Evolutionary conservation across 2,113 vertebrate genomes (phyloP).

Genomic region (Misgurnus mizolepis): DNA sequence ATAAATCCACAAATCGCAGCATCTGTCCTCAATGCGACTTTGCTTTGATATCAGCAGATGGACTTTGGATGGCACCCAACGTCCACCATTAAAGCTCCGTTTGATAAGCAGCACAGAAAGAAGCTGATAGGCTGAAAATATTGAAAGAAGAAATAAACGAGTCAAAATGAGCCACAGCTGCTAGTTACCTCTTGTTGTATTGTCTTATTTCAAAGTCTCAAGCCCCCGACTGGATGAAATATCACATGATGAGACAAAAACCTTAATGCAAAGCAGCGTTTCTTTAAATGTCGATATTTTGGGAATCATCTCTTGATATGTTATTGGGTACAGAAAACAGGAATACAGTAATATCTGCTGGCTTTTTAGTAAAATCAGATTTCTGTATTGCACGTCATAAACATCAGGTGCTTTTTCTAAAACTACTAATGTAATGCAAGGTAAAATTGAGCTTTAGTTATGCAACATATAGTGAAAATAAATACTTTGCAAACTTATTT

Average conservation of each 20-base stretch:
- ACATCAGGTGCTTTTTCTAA: background rate
- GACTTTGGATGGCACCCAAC: too few relatives aligned
- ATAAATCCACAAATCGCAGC: background rate
- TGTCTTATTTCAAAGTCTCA: constrained; percentile 60
- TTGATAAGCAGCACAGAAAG: too few relatives aligned
- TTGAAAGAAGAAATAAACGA: background rate
- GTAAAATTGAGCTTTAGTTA: background rate
- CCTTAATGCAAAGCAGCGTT: constrained; percentile 78
- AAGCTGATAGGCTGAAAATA: background rate
- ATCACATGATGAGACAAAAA: constrained; percentile 66
- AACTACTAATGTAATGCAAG: background rate
- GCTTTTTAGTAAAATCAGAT: background rate
- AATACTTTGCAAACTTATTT: too few relatives aligned
- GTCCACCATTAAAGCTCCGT: too few relatives aligned
- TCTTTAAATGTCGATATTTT: constrained; percentile 8
- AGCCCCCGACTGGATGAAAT: constrained; percentile 63
- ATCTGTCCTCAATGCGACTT: background rate
- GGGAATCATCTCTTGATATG: background rate
- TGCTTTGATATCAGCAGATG: too few relatives aligned
- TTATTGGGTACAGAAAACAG: constrained; percentile 7
- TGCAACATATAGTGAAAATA: too few relatives aligned
- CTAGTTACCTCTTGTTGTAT: constrained; percentile 23
- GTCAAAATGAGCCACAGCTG: background rate
- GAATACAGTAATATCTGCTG: background rate
- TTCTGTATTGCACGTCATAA: background rate